A percentile compares a stretch with the other conserved stretches of the same genome.
phyloP scores from a whole-genome alignment of 1,140 invertebrate species.

The Leptinotarsa defecta region DNA sequence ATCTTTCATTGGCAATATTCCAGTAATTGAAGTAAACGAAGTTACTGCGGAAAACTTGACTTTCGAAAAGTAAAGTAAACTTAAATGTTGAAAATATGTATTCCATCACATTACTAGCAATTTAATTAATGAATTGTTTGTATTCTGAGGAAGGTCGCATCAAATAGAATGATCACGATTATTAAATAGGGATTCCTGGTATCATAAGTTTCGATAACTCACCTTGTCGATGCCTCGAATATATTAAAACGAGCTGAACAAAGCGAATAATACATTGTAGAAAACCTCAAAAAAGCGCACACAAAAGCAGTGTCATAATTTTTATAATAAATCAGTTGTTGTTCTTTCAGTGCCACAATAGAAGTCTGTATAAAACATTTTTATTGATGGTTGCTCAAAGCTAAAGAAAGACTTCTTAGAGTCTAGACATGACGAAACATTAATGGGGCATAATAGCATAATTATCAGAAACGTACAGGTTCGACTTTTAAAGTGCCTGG shows the following conservation, averaged over 20 bases:
- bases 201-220: too few species aligned
- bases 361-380: neutral
- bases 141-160: too few species aligned
- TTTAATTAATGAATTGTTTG: too few species aligned
- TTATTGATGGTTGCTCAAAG: neutral
- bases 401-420: neutral
- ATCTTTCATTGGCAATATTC: slow-evolving; percentile 1
- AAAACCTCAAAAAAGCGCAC: neutral
- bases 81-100: too few species aligned
- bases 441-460: slow-evolving; percentile 6
- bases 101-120: too few species aligned
- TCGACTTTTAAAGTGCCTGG: neutral
- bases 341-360: neutral
- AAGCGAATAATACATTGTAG: neutral
- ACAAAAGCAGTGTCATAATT: slow-evolving; percentile 1
- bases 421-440: neutral
- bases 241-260: neutral
- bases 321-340: slow-evolving; percentile 1
- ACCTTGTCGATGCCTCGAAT: neutral
- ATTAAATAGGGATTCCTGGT: too few species aligned
- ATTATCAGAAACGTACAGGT: neutral
- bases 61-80: too few species aligned
- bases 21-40: neutral
- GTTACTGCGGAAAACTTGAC: too few species aligned
- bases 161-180: too few species aligned